These are phyloP conservation scores for Plodia interpunctella DNA, from an alignment of 1,140 invertebrate species.

Conservation along the genomic window DNA sequence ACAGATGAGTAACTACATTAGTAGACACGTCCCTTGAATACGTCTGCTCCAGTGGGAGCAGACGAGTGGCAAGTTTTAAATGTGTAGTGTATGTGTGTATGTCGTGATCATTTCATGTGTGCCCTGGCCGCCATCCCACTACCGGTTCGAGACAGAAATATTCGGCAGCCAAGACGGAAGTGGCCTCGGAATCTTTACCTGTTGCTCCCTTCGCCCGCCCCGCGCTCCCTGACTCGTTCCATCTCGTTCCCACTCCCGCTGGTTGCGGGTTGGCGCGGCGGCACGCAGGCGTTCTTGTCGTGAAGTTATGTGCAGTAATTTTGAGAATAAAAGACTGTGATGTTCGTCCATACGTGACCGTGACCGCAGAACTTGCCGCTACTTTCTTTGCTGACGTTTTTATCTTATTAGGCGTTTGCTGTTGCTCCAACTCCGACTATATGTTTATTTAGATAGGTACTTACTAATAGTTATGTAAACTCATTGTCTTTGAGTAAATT, in stretches of 20 bases:
- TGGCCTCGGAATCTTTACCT: slow-evolving; percentile 77
- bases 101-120: slow-evolving; percentile 44
- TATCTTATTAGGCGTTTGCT: slow-evolving; percentile 29
- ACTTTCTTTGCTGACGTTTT: slow-evolving; percentile 53
- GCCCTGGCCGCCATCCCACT: slow-evolving; percentile 68
- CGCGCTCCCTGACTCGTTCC: slow-evolving; percentile 40
- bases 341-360: slow-evolving; percentile 59
- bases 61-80: slow-evolving; percentile 11
- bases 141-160: slow-evolving; percentile 76
- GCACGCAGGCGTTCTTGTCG: slow-evolving; percentile 32
- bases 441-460: too few species aligned
- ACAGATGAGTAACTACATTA: not conserved
- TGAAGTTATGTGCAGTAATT: slow-evolving; percentile 61
- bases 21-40: slow-evolving; percentile 8
- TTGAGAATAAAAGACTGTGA: slow-evolving; percentile 62
- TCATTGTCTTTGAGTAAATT: not conserved
- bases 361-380: slow-evolving; percentile 57
- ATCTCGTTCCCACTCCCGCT: slow-evolving; percentile 38
- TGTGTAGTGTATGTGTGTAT: slow-evolving; percentile 31
- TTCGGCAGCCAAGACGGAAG: slow-evolving; percentile 76
- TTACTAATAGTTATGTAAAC: not conserved
- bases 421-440: not conserved
- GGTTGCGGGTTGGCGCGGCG: slow-evolving; percentile 27
- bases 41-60: slow-evolving; percentile 2
- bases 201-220: slow-evolving; percentile 73